Conservation (phyloP, 1,140 invertebrate genomes). For the Onthophagus taurus region DNA sequence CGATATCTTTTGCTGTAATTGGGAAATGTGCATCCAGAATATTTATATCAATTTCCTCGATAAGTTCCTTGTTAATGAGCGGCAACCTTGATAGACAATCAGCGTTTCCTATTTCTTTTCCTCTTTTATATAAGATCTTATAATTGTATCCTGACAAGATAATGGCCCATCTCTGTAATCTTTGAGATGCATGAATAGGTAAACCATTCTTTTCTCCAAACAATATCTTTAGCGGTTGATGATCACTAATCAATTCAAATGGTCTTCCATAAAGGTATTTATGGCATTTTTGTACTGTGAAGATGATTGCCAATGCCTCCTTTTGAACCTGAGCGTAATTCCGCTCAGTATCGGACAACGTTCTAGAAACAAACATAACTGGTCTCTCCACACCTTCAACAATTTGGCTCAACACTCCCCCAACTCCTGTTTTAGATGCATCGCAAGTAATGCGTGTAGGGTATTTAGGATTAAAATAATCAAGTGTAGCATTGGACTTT, state of each 20-base stretch:
- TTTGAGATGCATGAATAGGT: background rate
- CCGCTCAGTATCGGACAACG: constrained; percentile 14
- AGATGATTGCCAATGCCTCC: constrained; percentile 21
- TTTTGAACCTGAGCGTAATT: constrained; percentile 22
- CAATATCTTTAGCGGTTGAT: constrained; percentile 13
- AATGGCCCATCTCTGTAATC: constrained; percentile 4
- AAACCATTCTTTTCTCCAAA: constrained; percentile 4
- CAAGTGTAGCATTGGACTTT: no score
- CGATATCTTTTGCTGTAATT: no score
- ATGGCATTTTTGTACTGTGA: constrained; percentile 21
- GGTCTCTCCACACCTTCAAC: background rate
- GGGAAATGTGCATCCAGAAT: no score
- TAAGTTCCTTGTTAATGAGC: no score
- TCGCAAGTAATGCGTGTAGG: no score
- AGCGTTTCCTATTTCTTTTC: constrained; percentile 11
- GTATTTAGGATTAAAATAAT: no score
- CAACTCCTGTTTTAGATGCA: constrained; percentile 16
- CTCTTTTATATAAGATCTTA: constrained; percentile 16
- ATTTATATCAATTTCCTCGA: no score
- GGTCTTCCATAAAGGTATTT: constrained; percentile 15
- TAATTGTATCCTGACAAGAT: constrained; percentile 7
- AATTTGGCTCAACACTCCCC: constrained; percentile 19
- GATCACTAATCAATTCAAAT: constrained; percentile 16
- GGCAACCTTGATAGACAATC: constrained; percentile 12
- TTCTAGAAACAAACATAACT: background rate